Conservation (phyloP, 2,888 invertebrate genomes). For the Calameuta pallipes region DNA sequence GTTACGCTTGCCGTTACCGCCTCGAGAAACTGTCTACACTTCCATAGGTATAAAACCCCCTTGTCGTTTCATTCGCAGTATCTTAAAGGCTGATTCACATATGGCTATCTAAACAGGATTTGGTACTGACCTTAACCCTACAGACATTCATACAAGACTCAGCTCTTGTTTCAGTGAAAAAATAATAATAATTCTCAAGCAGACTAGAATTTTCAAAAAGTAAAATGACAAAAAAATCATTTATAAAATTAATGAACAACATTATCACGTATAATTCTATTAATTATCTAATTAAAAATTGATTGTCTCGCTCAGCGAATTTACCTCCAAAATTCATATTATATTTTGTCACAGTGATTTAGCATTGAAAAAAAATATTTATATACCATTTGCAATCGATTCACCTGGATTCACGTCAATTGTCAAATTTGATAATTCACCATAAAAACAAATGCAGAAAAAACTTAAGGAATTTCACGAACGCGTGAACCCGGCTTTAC, state of each 20-base stretch:
- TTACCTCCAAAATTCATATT: no score
- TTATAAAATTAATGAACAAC: not conserved
- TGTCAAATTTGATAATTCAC: not conserved
- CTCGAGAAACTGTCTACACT: constrained; percentile 47
- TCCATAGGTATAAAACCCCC: constrained; percentile 35
- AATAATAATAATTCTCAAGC: not conserved
- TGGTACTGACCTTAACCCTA: not conserved
- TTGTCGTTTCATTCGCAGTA: constrained; percentile 37
- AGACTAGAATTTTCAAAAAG: not conserved
- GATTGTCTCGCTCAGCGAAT: not conserved
- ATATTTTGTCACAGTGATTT: no score
- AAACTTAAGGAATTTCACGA: not conserved
- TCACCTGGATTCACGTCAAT: not conserved
- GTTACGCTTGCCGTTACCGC: constrained; percentile 66
- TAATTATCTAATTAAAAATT: constrained; percentile 27
- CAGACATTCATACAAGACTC: not conserved
- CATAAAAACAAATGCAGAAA: not conserved
- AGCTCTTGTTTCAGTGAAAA: not conserved
- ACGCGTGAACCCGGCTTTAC: not conserved
- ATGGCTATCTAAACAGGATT: not conserved
- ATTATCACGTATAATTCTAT: not conserved
- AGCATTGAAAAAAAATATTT: no score
- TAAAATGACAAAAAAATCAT: not conserved
- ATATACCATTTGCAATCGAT: not conserved
- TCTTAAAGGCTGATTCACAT: constrained; percentile 9